Evolutionary conservation across 2,797 vertebrate species (phyloP), one percentile per base, ranked within the genome.

Genomic region (Pachyuromys duprasi): DNA sequence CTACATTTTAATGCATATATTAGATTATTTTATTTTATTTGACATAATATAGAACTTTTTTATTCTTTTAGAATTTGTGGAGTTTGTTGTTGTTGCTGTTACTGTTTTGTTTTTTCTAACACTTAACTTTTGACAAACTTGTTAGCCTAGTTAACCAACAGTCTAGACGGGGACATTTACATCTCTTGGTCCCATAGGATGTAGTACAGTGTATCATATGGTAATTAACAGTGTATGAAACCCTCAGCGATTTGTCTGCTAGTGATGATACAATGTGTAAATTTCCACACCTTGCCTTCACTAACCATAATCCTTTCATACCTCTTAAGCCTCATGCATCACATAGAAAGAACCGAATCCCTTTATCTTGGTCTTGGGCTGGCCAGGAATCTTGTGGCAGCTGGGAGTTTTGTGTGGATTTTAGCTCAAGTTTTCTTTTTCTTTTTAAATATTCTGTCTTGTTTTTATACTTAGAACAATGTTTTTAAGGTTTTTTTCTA

Each of bases 301-400:
- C 42, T 84, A 89, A 39, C 33, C 45, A 22, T 75, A 93, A 62
- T 96, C 81, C 88, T 95, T 62, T 83, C 13, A 8, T 65, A 39
- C 45, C 2, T 81, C 60, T 5, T 82, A 90, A 94, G 6, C 94
- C 79, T 14, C 45, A 60, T 11, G 17, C 55, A 93, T 83, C 91
- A 82, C 24, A 69, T 14, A n/a, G 11, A 42, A 88, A 89, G 81
- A 62, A 83, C 78, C 88, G 92, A 97, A 89, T 60, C 55, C 28
- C 95, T 2, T 94, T 97, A 90, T 95, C 95, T 96, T 62, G 8
- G 89, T 95, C 94, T 96, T 57, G 4, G 69, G 14, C 55, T 89
- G 79, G 65, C 93, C 94, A 93, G 95, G 82, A 74, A 65, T 45
- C 9, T 8, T 24, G 14, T 60, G 9, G 74, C 63, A 75, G 67